Evolutionary conservation across 2,113 vertebrate species (phyloP), one percentile per base, ranked within the genome.

Genomic region (Octodon degus): DNA sequence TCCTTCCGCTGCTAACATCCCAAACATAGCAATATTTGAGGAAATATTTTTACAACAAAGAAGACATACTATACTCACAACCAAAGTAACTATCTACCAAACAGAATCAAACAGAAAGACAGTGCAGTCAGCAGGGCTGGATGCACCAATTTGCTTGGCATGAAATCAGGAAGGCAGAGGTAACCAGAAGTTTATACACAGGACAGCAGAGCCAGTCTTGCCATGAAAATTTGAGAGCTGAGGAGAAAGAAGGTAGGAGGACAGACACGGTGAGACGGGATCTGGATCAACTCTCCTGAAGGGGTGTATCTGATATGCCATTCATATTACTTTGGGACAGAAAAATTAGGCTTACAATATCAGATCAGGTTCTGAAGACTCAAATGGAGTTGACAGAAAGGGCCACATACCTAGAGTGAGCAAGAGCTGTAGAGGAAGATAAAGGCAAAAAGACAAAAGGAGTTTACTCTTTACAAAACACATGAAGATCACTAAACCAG

Each of bases 51-150:
- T n/a, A 17, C 89, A 58, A 67, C 55, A 5, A 22, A 37, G 1
- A 65, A 89, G 24, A 67, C 37, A 72, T 7, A 17, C 11, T 83
- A 5, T 72, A 50, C 32, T 74, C 27, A 89, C 86, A 86, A 93
- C 5, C 47, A 84, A 60, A 24, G 70, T 89, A 55, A 72, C 62
- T 82, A 37, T 63, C n/a, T 83, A 20, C 20, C 93, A 13, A 53
- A 40, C 10, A 70, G 83, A 84, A 80, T 43, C 24, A 86, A 86
- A 62, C 58, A 94, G 62, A 97, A 85, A 89, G 17, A 50, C 67
- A 62, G n/a, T 10, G 62, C 19, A 40, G 8, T 55, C 89, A 93
- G 13, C n/a, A 63, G 24, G 16, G 43, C 79, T 13, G 5, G 83
- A 76, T 13, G 40, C 20, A 68, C 40, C 68, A 43, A 32, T 90